A percentile compares a stretch with the other conserved stretches of the same genome.
Conservation (phyloP, 2,888 invertebrate genomes). For the Parnassius mnemosyne region DNA sequence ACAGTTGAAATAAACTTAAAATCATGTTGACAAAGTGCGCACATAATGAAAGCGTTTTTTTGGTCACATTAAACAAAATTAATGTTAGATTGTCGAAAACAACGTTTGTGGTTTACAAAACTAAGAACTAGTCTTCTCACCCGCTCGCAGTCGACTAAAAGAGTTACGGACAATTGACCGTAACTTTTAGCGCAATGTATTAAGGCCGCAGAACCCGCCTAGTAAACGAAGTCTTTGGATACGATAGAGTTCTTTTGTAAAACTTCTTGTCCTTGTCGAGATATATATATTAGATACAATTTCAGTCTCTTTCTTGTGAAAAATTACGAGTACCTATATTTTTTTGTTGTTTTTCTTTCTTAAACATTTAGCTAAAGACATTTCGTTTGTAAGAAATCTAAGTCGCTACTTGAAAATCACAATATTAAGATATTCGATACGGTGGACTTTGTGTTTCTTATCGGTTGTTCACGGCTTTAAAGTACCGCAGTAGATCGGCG, state of each 20-base stretch:
- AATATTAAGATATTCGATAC: background rate
- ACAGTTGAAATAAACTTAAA: too few species aligned
- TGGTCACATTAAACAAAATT: too few species aligned
- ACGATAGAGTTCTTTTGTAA: background rate
- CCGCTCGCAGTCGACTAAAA: too few species aligned
- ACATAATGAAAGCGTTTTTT: too few species aligned
- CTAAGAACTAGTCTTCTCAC: too few species aligned
- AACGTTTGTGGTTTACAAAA: too few species aligned
- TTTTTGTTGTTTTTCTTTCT: background rate
- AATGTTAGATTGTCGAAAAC: too few species aligned
- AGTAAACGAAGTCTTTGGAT: too few species aligned
- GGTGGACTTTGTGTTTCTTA: background rate
- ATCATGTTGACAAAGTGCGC: too few species aligned
- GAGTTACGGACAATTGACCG: too few species aligned
- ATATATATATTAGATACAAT: background rate
- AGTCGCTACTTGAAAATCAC: background rate
- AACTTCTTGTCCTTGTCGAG: background rate
- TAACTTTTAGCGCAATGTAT: too few species aligned
- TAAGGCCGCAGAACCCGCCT: too few species aligned
- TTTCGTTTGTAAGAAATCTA: background rate
- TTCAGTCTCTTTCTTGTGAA: conserved; percentile 1
- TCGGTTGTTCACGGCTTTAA: conserved; percentile 39
- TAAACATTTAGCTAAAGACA: background rate
- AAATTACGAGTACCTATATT: background rate
- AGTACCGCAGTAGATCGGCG: conserved; percentile 66